Percentiles rank a stretch among this genome's conserved stretches.
Evolutionary conservation across 2,797 vertebrate genomes (phyloP).

Genomic region (Tenualosa thibaudeaui): DNA sequence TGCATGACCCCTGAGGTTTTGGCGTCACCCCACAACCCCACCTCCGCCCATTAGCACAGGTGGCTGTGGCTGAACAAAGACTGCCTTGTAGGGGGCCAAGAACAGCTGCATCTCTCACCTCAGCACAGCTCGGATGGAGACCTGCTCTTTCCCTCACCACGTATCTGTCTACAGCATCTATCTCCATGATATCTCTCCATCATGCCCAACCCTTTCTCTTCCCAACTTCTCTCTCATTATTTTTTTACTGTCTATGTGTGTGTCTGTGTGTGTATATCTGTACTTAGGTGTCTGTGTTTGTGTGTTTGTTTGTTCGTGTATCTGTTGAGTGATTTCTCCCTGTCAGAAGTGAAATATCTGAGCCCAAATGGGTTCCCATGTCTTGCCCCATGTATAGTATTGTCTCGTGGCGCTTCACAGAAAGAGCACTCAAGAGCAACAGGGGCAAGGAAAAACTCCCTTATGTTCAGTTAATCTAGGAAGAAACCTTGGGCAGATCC

Average conservation of each 20-base stretch:
- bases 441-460: too few relatives aligned
- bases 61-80: constrained; percentile 73
- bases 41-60: constrained; percentile 56
- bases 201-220: neutral
- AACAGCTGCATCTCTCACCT: constrained; percentile 71
- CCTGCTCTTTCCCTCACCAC: neutral
- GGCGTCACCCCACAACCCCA: neutral
- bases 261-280: too few relatives aligned
- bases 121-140: constrained; percentile 38
- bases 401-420: too few relatives aligned
- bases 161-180: neutral
- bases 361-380: neutral
- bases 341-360: neutral
- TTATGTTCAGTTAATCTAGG: too few relatives aligned
- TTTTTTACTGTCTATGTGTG: too few relatives aligned
- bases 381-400: too few relatives aligned
- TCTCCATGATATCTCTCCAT: neutral
- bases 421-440: too few relatives aligned
- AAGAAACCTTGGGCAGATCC: too few relatives aligned
- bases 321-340: neutral
- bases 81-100: constrained; percentile 66
- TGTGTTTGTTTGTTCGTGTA: constrained; percentile 19
- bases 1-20: neutral
- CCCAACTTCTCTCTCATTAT: neutral
- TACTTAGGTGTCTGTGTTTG: neutral